Percentiles rank a stretch among this genome's conserved stretches.
Conservation (phyloP, 1,140 invertebrate species). For the Drosophila elegans region DNA sequence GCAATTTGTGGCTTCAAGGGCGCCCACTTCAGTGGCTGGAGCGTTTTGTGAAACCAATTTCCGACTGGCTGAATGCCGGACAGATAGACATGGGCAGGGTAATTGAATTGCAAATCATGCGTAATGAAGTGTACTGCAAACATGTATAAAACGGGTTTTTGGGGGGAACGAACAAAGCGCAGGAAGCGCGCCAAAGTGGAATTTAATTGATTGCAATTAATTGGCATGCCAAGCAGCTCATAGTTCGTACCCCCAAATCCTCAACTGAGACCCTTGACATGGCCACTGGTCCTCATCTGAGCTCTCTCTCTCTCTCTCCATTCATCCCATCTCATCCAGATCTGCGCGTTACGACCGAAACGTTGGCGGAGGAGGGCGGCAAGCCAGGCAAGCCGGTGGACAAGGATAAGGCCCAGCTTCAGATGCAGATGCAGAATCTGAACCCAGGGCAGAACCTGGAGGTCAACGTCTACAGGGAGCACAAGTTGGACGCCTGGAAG, state of each 20-base stretch:
- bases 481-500: conserved; percentile 67
- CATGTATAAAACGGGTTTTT: conserved; percentile 54
- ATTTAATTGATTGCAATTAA: conserved; percentile 81
- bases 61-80: conserved; percentile 39
- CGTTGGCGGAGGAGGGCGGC: conserved; percentile 44
- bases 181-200: conserved; percentile 37
- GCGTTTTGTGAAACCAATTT: conserved; percentile 35
- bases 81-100: conserved; percentile 51
- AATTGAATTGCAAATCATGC: conserved; percentile 82
- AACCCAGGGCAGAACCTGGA: conserved; percentile 29
- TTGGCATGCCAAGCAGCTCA: conserved; percentile 45
- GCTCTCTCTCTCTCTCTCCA: background rate
- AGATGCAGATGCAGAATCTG: conserved; percentile 29
- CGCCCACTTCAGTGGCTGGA: background rate
- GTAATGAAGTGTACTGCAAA: conserved; percentile 76
- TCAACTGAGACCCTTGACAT: conserved; percentile 11
- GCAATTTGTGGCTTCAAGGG: conserved; percentile 29
- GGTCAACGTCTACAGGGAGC: conserved; percentile 56
- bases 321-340: conserved; percentile 41
- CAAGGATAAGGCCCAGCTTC: conserved; percentile 31
- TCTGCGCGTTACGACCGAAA: conserved; percentile 77
- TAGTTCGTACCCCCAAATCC: background rate
- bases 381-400: conserved; percentile 19
- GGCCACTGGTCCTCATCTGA: conserved; percentile 1
- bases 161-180: conserved; percentile 15